These are phyloP conservation scores for Hexactinellida sp. DNA, from an alignment of 37 sponge, comb jelly and placozoan genomes.

Conservation along the genomic window DNA sequence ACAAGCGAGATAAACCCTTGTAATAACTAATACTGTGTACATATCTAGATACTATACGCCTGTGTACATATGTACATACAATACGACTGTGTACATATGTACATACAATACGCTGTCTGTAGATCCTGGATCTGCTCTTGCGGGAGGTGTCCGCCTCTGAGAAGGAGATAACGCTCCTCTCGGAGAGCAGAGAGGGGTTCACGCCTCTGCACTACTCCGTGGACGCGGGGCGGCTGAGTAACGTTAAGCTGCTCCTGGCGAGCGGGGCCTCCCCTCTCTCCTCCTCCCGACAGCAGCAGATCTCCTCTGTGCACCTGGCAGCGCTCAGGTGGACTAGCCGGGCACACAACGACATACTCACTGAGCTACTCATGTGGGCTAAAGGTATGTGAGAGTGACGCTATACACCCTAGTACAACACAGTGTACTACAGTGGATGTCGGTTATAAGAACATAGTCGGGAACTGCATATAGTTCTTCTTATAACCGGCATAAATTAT, in stretches of 20 bases:
- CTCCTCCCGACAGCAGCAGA: background rate
- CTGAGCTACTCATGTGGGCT: background rate
- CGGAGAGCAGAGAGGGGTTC: conserved; percentile 4
- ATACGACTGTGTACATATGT: too few species aligned
- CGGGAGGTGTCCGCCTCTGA: background rate
- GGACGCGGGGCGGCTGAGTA: background rate
- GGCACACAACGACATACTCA: background rate
- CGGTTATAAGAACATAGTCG: too few species aligned
- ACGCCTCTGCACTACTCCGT: background rate
- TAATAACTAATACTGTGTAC: too few species aligned
- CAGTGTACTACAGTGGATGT: too few species aligned
- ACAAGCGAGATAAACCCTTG: too few species aligned
- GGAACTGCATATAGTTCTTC: too few species aligned
- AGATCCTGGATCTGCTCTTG: background rate
- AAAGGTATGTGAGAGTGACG: background rate
- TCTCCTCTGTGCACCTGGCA: background rate
- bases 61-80: too few species aligned
- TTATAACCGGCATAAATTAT: too few species aligned
- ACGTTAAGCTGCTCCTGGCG: background rate
- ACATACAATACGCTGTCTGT: too few species aligned
- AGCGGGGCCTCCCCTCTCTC: background rate
- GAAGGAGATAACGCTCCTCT: background rate
- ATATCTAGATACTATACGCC: too few species aligned
- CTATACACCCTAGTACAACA: too few species aligned
- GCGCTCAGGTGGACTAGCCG: background rate